A percentile compares a stretch with the other conserved stretches of the same genome.
Conservation (phyloP, 2,797 vertebrate genomes). For the Micrastur ruficollis region DNA sequence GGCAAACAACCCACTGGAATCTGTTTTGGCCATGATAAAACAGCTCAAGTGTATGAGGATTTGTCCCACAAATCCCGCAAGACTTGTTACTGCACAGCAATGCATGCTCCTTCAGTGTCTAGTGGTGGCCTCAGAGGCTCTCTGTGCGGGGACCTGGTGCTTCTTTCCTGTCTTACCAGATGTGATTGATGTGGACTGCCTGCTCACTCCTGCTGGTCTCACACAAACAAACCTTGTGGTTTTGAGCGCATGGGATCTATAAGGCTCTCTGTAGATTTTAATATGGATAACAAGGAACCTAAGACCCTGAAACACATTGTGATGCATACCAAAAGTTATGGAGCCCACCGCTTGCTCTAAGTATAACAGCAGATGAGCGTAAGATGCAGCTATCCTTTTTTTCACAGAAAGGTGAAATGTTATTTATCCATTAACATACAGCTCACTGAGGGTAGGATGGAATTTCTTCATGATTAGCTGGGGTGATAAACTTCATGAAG, state of each 20-base stretch:
- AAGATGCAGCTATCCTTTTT: background rate
- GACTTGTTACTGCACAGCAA: background rate
- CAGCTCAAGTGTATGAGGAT: background rate
- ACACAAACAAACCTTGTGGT: fast-evolving
- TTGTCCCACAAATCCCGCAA: background rate
- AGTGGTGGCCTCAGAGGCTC: background rate
- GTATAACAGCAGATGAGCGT: background rate
- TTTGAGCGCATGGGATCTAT: background rate
- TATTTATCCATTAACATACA: background rate
- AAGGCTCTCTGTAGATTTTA: background rate
- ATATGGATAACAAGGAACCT: background rate
- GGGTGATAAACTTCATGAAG: background rate
- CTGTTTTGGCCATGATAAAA: background rate
- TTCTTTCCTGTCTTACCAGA: background rate
- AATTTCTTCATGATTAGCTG: background rate
- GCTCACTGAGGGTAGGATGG: background rate
- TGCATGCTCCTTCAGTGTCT: fast-evolving
- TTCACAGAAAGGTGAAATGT: background rate
- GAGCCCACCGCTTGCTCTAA: background rate
- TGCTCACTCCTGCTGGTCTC: background rate
- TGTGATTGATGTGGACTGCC: background rate
- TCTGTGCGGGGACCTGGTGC: fast-evolving
- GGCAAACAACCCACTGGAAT: background rate
- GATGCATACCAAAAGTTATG: background rate
- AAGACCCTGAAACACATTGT: background rate